These are phyloP conservation scores for Phenganax subtilis DNA, from an alignment of 92 coral and sea anemone species.

Conservation along the genomic window DNA sequence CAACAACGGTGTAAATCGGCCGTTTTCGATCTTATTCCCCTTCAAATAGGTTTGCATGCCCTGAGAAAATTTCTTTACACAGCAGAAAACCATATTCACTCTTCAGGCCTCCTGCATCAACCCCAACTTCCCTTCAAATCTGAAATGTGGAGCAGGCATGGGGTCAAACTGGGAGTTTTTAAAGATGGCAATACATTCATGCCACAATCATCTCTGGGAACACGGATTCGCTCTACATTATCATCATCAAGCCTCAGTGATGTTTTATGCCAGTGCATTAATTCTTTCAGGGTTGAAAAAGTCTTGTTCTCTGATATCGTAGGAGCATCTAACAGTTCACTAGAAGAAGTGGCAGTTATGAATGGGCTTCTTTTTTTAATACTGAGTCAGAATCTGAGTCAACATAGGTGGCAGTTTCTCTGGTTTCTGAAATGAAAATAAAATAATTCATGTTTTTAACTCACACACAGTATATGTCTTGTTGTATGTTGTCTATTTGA, in stretches of 20 bases:
- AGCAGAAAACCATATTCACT: slow-evolving; percentile 47
- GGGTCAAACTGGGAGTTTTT: slow-evolving; percentile 40
- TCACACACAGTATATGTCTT: not conserved
- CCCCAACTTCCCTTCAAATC: slow-evolving; percentile 32
- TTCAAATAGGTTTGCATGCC: slow-evolving; percentile 1
- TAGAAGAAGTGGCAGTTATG: no score
- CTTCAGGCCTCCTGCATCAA: slow-evolving; percentile 48
- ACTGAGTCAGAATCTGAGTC: no score
- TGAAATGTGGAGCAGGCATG: slow-evolving; percentile 30
- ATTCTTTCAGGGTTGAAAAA: no score
- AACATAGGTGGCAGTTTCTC: no score
- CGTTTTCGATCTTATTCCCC: slow-evolving; percentile 6
- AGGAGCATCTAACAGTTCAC: no score
- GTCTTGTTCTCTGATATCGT: no score
- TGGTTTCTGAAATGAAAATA: no score
- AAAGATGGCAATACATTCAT: slow-evolving; percentile 25
- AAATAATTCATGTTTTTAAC: not conserved
- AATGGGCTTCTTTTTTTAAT: no score
- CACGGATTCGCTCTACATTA: no score
- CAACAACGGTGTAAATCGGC: slow-evolving; percentile 17
- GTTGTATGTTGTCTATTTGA: not conserved
- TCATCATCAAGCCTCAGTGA: not conserved
- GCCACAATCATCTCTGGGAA: no score
- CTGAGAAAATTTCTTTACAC: not conserved
- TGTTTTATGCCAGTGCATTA: not conserved